A percentile compares a stretch with the other conserved stretches of the same genome.
phyloP scores from a whole-genome alignment of 2,113 vertebrate species.

The Antechinus flavipes region DNA sequence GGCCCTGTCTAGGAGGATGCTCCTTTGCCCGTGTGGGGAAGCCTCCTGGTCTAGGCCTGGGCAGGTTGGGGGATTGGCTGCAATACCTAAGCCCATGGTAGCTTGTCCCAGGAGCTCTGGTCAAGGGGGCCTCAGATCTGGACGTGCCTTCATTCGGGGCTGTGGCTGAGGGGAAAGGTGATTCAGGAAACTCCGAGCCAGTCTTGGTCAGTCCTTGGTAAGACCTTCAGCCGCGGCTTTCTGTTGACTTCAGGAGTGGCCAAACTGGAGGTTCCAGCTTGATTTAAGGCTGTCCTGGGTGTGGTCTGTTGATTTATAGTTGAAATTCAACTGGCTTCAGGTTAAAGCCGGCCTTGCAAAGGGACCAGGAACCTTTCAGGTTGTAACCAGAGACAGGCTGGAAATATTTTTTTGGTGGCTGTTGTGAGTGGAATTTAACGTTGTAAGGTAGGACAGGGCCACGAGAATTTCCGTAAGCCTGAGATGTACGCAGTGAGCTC shows the following conservation, averaged over 20 bases:
- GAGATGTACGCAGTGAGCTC: conserved; percentile 22
- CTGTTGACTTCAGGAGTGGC: conserved; percentile 41
- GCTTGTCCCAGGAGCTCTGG: neutral
- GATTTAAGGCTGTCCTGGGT: conserved; percentile 15
- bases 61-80: neutral
- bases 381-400: neutral
- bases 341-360: conserved; percentile 20
- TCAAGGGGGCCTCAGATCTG: neutral
- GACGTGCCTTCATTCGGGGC: neutral
- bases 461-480: conserved; percentile 14
- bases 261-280: conserved; percentile 14
- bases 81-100: neutral
- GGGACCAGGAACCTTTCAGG: neutral
- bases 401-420: neutral
- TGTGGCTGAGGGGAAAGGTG: conserved; percentile 20
- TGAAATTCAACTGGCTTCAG: conserved; percentile 12
- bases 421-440: conserved; percentile 12
- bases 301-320: neutral
- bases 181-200: neutral
- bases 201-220: conserved; percentile 26
- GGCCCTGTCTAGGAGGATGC: neutral
- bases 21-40: conserved; percentile 9
- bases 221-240: neutral
- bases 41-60: neutral
- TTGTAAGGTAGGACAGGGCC: neutral